A percentile compares a stretch with the other conserved stretches of the same genome.
Conservation (phyloP, 2,113 vertebrate species). For the Gavialis gangeticus region DNA sequence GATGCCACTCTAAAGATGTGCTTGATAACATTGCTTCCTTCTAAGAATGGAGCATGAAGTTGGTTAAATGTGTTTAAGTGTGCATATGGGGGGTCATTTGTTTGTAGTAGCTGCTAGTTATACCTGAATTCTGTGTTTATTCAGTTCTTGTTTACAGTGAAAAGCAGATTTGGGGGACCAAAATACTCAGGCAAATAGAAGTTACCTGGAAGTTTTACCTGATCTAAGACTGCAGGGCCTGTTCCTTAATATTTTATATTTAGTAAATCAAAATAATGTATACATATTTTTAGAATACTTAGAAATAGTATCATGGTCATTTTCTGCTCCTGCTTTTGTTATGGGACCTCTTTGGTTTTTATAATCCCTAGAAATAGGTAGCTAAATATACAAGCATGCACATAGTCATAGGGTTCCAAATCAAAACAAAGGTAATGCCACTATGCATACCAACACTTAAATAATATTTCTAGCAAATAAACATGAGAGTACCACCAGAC, state of each 20-base stretch:
- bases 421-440: not conserved
- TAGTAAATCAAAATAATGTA: not conserved
- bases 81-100: not conserved
- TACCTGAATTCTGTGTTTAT: not conserved
- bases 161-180: not conserved
- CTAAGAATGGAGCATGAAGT: not conserved
- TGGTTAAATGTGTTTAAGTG: not conserved
- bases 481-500: not conserved
- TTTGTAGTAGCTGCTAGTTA: not conserved
- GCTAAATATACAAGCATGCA: not conserved
- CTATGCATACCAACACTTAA: not conserved
- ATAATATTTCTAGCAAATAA: slow-evolving; percentile 1
- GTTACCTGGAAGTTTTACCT: not conserved
- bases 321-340: not conserved
- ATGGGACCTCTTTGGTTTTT: not conserved
- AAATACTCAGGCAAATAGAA: not conserved
- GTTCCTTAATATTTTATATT: not conserved
- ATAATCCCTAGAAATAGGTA: not conserved
- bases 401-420: not conserved
- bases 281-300: not conserved
- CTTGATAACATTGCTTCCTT: not conserved
- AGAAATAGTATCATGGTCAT: not conserved
- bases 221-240: not conserved
- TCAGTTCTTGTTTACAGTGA: not conserved
- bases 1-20: not conserved